Percentiles rank a stretch among this genome's conserved stretches.
Conservation (phyloP, 2,797 vertebrate species). For the Pipistrellus nathusii region DNA sequence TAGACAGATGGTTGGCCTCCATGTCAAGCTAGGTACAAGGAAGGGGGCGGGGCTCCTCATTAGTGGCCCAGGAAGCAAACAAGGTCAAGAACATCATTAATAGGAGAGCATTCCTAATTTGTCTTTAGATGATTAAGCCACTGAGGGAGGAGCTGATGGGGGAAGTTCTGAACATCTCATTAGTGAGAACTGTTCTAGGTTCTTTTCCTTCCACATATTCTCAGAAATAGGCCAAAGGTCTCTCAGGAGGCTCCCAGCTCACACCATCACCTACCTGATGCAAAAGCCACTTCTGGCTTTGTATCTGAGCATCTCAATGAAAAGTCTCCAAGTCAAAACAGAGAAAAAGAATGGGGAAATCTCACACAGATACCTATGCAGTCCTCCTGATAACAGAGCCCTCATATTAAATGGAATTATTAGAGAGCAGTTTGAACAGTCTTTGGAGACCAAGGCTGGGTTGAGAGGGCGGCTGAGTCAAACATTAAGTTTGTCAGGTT, state of each 20-base stretch:
- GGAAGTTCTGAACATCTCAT: not conserved
- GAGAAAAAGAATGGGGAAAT: not conserved
- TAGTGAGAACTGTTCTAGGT: not conserved
- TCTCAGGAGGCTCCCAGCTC: not conserved
- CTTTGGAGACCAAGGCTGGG: not conserved
- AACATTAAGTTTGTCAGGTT: constrained; percentile 68
- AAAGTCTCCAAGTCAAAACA: not conserved
- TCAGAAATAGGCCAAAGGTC: not conserved
- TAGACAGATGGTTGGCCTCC: not conserved
- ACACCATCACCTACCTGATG: not conserved
- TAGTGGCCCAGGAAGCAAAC: not conserved
- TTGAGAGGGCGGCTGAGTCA: constrained; percentile 9
- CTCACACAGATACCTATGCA: constrained; percentile 59
- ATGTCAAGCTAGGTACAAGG: not conserved
- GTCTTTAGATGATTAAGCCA: not conserved
- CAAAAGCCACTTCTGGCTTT: not conserved
- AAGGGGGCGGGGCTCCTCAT: not conserved
- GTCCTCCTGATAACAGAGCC: constrained; percentile 39
- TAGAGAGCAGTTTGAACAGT: constrained; percentile 61
- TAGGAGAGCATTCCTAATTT: not conserved
- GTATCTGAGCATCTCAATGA: not conserved
- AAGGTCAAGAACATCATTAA: not conserved
- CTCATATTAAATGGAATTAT: constrained; percentile 33
- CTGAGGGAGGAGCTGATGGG: too few species aligned
- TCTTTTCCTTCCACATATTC: not conserved